Percentiles rank a stretch among this genome's conserved stretches.
These are phyloP conservation scores for Diabrotica virgifera DNA, from an alignment of 1,140 invertebrate genomes.

Conservation along the genomic window DNA sequence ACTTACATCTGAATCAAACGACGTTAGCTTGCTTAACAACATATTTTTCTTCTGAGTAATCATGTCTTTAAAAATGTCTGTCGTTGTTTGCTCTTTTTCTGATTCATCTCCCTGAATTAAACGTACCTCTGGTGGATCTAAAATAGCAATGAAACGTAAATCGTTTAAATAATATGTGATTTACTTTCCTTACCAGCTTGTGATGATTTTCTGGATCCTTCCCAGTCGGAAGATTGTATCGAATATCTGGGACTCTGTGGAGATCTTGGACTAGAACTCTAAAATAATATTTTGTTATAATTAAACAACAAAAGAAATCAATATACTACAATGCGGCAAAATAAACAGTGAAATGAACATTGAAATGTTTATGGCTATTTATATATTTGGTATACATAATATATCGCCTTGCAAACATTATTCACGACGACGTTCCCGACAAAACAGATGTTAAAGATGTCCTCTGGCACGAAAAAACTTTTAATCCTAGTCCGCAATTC, in stretches of 20 bases:
- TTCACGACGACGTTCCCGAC: no score
- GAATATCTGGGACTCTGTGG: constrained; percentile 59
- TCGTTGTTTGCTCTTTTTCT: constrained; percentile 64
- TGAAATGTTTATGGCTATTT: no score
- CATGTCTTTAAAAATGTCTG: constrained; percentile 85
- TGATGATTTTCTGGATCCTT: constrained; percentile 54
- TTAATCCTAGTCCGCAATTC: no score
- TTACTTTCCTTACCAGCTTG: constrained; percentile 44
- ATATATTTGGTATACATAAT: no score
- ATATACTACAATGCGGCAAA: no score
- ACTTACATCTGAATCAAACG: constrained; percentile 85
- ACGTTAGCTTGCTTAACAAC: constrained; percentile 81
- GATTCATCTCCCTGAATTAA: constrained; percentile 43
- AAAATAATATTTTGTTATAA: constrained; percentile 7
- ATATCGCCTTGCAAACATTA: no score
- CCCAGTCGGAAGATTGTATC: constrained; percentile 50
- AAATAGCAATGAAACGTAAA: constrained; percentile 21
- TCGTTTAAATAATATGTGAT: constrained; percentile 32
- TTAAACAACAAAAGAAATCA: no score
- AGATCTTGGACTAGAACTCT: constrained; percentile 55
- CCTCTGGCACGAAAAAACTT: no score
- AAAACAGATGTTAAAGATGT: no score
- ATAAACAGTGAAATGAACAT: no score
- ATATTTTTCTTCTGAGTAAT: constrained; percentile 83
- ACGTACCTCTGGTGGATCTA: constrained; percentile 53